These are phyloP conservation scores for Gymnogyps californianus DNA, from an alignment of 2,113 vertebrate species.

Conservation along the genomic window DNA sequence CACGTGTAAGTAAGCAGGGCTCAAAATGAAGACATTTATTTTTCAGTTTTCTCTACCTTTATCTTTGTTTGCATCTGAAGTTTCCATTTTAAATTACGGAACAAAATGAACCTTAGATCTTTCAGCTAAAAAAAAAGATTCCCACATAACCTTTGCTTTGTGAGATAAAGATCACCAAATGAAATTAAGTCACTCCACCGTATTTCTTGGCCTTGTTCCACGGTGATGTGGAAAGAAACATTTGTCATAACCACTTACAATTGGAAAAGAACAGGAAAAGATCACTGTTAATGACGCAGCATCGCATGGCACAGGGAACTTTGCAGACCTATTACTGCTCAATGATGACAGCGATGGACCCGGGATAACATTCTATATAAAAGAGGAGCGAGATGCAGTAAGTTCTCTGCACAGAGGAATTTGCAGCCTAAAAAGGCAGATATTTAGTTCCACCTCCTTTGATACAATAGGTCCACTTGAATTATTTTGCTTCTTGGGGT, in stretches of 20 bases:
- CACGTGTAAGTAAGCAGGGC: neutral
- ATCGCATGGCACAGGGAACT: neutral
- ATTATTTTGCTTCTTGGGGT: neutral
- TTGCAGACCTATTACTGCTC: neutral
- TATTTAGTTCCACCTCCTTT: neutral
- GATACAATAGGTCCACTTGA: neutral
- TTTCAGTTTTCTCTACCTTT: neutral
- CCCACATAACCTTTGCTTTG: neutral
- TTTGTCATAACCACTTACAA: neutral
- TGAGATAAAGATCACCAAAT: neutral
- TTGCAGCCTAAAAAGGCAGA: neutral
- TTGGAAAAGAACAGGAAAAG: neutral
- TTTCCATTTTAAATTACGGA: neutral
- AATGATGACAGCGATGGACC: rapidly evolving
- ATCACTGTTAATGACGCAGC: neutral
- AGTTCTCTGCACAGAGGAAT: neutral
- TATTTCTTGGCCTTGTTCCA: neutral
- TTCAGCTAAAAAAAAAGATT: neutral
- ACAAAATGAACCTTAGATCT: neutral
- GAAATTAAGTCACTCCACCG: neutral
- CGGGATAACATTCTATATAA: rapidly evolving
- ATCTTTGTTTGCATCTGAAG: neutral
- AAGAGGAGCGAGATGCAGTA: neutral
- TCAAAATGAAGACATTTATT: neutral
- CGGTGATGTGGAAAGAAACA: neutral